Conservation (phyloP, 2,888 invertebrate species). For the Scaeva pyrastri region DNA sequence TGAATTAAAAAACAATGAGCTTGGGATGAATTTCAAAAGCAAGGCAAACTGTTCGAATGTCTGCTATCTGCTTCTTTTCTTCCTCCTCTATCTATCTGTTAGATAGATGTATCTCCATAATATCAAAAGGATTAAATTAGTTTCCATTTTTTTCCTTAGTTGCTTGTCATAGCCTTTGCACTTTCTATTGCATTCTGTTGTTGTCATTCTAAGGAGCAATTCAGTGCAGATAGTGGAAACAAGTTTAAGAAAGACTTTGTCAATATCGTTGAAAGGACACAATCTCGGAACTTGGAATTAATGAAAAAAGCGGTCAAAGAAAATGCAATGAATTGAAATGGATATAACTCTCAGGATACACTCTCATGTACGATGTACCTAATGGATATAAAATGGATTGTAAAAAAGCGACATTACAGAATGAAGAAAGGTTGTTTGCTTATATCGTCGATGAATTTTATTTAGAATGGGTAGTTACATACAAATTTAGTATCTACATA, state of each 20-base stretch:
- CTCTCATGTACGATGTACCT: slow-evolving; percentile 22
- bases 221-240: background rate
- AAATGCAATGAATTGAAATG: slow-evolving; percentile 59
- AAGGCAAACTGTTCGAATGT: slow-evolving; percentile 61
- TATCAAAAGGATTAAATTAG: slow-evolving; percentile 69
- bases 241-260: slow-evolving; percentile 5
- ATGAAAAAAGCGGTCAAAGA: slow-evolving; percentile 57
- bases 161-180: slow-evolving; percentile 57
- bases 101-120: background rate
- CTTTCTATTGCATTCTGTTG: slow-evolving; percentile 26
- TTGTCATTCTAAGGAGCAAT: slow-evolving; percentile 49
- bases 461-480: no score
- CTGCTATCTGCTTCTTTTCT: slow-evolving; percentile 22
- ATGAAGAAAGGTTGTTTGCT: background rate
- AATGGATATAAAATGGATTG: slow-evolving; percentile 65
- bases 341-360: no score
- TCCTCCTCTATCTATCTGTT: slow-evolving; percentile 10
- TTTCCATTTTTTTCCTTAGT: slow-evolving; percentile 52
- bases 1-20: background rate
- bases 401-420: slow-evolving; percentile 20
- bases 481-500: no score
- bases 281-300: slow-evolving; percentile 57
- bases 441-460: no score
- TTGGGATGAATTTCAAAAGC: slow-evolving; percentile 42
- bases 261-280: slow-evolving; percentile 22